These are phyloP conservation scores for Pterocles burchelli DNA, from an alignment of 2,113 vertebrate species.

Conservation along the genomic window DNA sequence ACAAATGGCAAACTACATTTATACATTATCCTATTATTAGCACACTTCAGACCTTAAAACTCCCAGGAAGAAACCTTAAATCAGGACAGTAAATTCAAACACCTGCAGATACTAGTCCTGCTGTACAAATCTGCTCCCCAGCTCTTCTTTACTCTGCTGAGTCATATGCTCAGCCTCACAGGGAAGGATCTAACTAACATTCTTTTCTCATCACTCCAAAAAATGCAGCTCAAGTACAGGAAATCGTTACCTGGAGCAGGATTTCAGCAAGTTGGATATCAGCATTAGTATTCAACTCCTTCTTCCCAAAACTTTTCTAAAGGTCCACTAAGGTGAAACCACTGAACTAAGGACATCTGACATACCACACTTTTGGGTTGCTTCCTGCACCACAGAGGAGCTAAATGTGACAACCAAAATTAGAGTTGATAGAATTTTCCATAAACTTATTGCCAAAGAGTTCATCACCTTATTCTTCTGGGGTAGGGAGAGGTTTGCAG, in stretches of 20 bases:
- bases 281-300: not conserved
- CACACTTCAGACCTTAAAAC: not conserved
- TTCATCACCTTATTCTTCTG: not conserved
- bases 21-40: not conserved
- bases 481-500: not conserved
- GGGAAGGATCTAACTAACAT: not conserved
- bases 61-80: not conserved
- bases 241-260: not conserved
- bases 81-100: not conserved
- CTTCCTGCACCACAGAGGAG: not conserved
- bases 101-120: not conserved
- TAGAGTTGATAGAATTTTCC: not conserved
- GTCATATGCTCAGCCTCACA: not conserved
- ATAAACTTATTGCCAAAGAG: not conserved
- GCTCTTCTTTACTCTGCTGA: not conserved
- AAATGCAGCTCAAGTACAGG: not conserved
- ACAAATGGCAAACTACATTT: slow-evolving; percentile 7
- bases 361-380: not conserved
- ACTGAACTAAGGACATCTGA: not conserved
- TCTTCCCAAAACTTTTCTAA: not conserved
- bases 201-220: not conserved
- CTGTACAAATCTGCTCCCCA: not conserved
- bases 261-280: not conserved
- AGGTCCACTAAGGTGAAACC: not conserved
- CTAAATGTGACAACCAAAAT: not conserved